Percentiles rank a stretch among this genome's conserved stretches.
Conservation (phyloP, 2,797 vertebrate genomes). For the Alcedo atthis region DNA sequence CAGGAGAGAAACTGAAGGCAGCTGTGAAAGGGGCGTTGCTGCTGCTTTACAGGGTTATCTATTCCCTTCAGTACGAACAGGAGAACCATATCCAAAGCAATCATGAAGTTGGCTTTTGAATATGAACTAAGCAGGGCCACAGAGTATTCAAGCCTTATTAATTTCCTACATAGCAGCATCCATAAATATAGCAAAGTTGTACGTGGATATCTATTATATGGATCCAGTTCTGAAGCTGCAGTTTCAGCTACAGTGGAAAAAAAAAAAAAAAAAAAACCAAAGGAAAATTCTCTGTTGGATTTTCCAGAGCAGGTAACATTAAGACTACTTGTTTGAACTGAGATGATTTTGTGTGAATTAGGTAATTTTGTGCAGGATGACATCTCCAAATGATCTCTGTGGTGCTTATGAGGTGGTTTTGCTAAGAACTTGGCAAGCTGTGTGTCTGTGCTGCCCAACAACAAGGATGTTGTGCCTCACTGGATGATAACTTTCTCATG, state of each 20-base stretch:
- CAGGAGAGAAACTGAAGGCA: slow-evolving; percentile 13
- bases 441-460: neutral
- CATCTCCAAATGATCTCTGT: neutral
- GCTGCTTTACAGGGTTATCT: neutral
- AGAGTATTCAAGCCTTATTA: neutral
- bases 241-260: neutral
- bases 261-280: neutral
- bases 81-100: neutral
- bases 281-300: neutral
- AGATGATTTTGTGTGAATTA: neutral
- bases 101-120: neutral
- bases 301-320: neutral
- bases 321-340: neutral
- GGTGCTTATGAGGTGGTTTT: neutral
- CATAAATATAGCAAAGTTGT: neutral
- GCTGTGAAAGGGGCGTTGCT: slow-evolving; percentile 10
- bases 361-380: neutral
- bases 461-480: neutral
- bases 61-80: neutral
- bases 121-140: neutral
- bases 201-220: neutral
- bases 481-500: slow-evolving; percentile 29
- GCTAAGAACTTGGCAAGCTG: slow-evolving; percentile 1
- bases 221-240: neutral
- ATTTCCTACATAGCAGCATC: neutral